These are phyloP conservation scores for Crypturellus tataupa DNA, from an alignment of 2,797 vertebrate species.

Conservation along the genomic window DNA sequence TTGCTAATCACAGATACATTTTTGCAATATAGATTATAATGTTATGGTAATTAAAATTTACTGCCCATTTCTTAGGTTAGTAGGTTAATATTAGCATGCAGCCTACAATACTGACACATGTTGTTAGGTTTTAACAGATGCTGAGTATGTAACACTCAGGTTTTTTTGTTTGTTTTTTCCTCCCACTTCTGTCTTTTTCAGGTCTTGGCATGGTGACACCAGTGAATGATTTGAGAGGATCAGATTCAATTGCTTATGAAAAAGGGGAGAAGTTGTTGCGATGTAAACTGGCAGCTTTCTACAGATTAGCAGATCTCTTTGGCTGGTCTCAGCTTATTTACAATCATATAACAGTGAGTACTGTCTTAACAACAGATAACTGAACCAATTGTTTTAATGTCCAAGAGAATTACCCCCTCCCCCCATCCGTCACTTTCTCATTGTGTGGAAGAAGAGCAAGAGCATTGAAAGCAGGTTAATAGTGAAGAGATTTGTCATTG, in stretches of 20 bases:
- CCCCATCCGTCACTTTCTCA: neutral
- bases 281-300: slow-evolving; percentile 96
- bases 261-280: slow-evolving; percentile 96
- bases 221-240: slow-evolving; percentile 96
- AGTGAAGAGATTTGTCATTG: slow-evolving; percentile 10
- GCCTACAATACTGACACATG: fast-evolving
- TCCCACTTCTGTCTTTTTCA: slow-evolving; percentile 59
- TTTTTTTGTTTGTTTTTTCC: neutral
- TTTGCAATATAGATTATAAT: neutral
- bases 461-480: neutral
- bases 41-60: neutral
- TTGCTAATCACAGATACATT: neutral
- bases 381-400: slow-evolving; percentile 23
- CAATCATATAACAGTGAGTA: slow-evolving; percentile 97
- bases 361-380: neutral
- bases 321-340: slow-evolving; percentile 99
- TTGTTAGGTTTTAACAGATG: neutral
- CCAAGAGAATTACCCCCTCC: neutral
- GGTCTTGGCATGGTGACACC: slow-evolving; percentile 99
- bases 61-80: neutral
- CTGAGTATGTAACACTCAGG: neutral
- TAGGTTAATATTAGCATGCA: neutral
- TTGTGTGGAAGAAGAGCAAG: neutral
- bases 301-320: slow-evolving; percentile 94
- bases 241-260: slow-evolving; percentile 97